Base-by-base conservation (phyloP, 2,113 vertebrate species). In the Mirza zaza region DNA sequence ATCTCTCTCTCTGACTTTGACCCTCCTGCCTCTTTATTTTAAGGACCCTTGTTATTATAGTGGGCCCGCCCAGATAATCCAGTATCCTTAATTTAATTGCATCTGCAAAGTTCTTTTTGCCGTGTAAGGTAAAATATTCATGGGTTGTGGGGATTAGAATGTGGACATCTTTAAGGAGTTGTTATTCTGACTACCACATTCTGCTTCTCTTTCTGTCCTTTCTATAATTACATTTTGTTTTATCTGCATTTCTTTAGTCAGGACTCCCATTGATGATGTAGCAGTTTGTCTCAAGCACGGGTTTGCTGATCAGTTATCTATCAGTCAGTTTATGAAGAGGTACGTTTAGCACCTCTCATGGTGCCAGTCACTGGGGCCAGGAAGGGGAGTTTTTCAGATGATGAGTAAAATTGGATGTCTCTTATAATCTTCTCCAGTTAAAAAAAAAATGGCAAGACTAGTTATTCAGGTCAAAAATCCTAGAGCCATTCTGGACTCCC, bases 371-470 rank as follows among this genome's bases (percentile, higher is more conserved):
- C 68, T 50, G 6, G 25, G 25, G 59, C 83, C 70, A n/a, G 81
- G 92, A 80, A 65, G 34, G 59, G 50, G 23, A 94, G 65, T 88
- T 85, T 87, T 39, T 89, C 83, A 63, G 67, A 68, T 90, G 57
- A 90, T 81, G 57, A 82, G 57, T 20, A 88, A 84, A 89, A 89
- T 70, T 85, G 68, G 27, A 55, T 79, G 45, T 63, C 84, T 90
- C 95, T 59, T 90, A 52, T 91, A 36, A 92, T 83, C 48, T 88
- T 80, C 25, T 32, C 61, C 59, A 77, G 15, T 80, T 87, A 75
- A 45, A 92, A 92, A 88, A 63, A 88, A 63, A 88, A 84, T 36
- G 67, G 48, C n/a, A 85, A 88, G 27, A 75, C 9, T 13, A 73
- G 75, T 67, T 65, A 15, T 76, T 85, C 12, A 52, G 55, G 65